phyloP scores from a whole-genome alignment of 2,797 vertebrate genomes.

The Rhyacichthys aspro region DNA sequence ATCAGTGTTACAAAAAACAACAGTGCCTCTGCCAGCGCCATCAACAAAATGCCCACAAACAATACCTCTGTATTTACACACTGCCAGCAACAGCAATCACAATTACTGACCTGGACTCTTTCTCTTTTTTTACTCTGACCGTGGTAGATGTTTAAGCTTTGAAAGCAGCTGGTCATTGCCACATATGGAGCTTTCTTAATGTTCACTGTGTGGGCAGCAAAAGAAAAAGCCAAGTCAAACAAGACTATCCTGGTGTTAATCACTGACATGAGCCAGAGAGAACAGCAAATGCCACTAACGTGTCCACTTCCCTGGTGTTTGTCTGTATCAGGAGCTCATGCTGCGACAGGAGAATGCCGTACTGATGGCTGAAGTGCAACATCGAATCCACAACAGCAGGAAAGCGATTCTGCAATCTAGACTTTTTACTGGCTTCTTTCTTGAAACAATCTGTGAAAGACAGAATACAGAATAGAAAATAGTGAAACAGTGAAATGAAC shows the following conservation, averaged over 20 bases:
- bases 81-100: slow-evolving; percentile 49
- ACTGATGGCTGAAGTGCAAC: slow-evolving; percentile 59
- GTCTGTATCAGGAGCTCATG: slow-evolving; percentile 47
- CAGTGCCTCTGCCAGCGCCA: slow-evolving; percentile 48
- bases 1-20: slow-evolving; percentile 41
- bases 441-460: background rate
- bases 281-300: slow-evolving; percentile 26
- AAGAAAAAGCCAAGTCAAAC: too few species aligned
- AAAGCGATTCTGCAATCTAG: slow-evolving; percentile 31
- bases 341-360: slow-evolving; percentile 51
- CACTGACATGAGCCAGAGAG: too few species aligned
- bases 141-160: slow-evolving; percentile 26
- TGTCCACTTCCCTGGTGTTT: slow-evolving; percentile 40
- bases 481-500: background rate
- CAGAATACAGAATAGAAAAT: too few species aligned
- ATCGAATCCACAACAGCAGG: slow-evolving; percentile 46
- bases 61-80: slow-evolving; percentile 47
- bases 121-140: slow-evolving; percentile 11
- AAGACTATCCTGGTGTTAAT: too few species aligned
- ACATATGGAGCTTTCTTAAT: slow-evolving; percentile 14
- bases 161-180: slow-evolving; percentile 30
- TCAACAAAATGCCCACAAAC: slow-evolving; percentile 44
- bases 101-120: slow-evolving; percentile 44
- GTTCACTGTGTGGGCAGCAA: slow-evolving; percentile 16
- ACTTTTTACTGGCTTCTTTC: slow-evolving; percentile 18